Evolutionary conservation across 35 echinoderm and acorn worm species (phyloP).

Genomic region (Eucidaris tribuloides): DNA sequence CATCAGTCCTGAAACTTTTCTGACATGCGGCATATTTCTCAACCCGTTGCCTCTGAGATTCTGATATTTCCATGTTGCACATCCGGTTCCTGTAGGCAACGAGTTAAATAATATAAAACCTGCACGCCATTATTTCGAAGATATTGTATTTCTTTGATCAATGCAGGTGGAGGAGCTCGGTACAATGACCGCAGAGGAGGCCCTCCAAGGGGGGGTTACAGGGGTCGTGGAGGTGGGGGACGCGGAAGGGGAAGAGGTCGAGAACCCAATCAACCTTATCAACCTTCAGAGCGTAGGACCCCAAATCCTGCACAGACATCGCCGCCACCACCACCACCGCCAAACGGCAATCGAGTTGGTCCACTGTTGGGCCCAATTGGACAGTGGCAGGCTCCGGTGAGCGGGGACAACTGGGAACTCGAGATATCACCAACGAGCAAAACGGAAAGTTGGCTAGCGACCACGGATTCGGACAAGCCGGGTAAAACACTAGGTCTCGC

Average conservation of each 20-base stretch:
- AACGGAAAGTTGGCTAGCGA: constrained; percentile 22
- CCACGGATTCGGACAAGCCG: constrained; percentile 14
- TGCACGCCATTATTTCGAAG: too few relatives aligned
- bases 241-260: constrained; percentile 29
- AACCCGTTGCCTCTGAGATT: too few relatives aligned
- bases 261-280: not conserved
- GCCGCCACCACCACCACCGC: not conserved
- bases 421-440: constrained; percentile 15
- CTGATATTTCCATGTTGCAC: too few relatives aligned
- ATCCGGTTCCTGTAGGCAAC: too few relatives aligned
- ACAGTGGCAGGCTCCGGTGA: constrained; percentile 23
- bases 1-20: too few relatives aligned
- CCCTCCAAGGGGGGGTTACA: constrained; percentile 15
- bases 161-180: not conserved
- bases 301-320: not conserved
- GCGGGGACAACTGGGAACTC: constrained; percentile 15
- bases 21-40: too few relatives aligned
- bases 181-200: constrained; percentile 24
- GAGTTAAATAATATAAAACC: too few relatives aligned
- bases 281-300: not conserved
- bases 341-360: constrained; percentile 2
- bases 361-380: constrained; percentile 63
- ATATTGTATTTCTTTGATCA: too few relatives aligned
- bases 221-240: constrained; percentile 36
- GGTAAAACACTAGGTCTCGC: not conserved